These are phyloP conservation scores for Hippocampus comes DNA, from an alignment of 2,113 vertebrate genomes.

Conservation along the genomic window DNA sequence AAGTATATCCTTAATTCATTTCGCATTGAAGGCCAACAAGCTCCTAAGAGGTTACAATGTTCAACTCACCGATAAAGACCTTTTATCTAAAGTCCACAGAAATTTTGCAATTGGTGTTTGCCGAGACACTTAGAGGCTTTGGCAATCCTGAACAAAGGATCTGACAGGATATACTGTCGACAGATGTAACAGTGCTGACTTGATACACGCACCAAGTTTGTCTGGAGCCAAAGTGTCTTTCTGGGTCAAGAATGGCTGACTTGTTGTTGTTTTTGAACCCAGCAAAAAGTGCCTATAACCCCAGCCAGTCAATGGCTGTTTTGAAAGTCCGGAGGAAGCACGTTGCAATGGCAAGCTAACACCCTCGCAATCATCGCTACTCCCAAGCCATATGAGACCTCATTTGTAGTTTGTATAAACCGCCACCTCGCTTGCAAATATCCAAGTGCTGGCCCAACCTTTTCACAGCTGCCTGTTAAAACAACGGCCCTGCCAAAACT, in stretches of 20 bases:
- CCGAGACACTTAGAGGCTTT: no score
- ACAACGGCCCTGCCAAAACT: conserved; percentile 41
- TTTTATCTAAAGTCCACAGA: no score
- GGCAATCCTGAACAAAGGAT: no score
- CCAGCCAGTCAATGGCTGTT: conserved; percentile 7
- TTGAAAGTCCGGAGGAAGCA: conserved; percentile 18
- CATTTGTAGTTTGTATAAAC: background rate
- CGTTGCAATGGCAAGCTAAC: conserved; percentile 3
- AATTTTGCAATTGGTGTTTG: no score
- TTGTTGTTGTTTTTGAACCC: conserved; percentile 38
- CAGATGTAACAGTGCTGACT: background rate
- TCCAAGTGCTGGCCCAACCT: conserved; percentile 34
- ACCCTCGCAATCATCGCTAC: conserved; percentile 34
- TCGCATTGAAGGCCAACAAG: background rate
- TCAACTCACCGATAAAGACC: background rate
- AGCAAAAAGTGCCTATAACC: conserved; percentile 15
- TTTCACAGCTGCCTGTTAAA: conserved; percentile 59
- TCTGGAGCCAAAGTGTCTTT: conserved; percentile 10
- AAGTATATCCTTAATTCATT: background rate
- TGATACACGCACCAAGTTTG: background rate
- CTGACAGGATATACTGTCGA: no score
- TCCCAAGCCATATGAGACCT: background rate
- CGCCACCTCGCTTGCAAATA: conserved; percentile 24
- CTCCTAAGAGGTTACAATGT: background rate
- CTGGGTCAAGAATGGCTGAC: conserved; percentile 30